Conservation (phyloP, 2,797 vertebrate species). For the Sebastes minor region DNA sequence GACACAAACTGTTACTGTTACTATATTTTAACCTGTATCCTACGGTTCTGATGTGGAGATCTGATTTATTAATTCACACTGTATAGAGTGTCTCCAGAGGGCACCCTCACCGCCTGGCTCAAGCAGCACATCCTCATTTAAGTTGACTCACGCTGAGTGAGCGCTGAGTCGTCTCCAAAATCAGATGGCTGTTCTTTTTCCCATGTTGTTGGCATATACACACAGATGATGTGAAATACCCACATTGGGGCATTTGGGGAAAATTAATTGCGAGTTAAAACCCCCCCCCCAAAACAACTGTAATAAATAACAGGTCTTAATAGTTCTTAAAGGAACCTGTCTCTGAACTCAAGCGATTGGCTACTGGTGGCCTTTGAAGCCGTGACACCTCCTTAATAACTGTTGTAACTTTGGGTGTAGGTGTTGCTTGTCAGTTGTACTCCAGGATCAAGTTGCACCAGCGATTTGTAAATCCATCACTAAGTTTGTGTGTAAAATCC, state of each 20-base stretch:
- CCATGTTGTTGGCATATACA: background rate
- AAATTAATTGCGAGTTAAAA: background rate
- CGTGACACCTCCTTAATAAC: background rate
- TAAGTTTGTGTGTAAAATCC: background rate
- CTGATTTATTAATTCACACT: no score
- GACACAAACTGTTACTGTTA: background rate
- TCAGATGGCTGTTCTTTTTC: background rate
- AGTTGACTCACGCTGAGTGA: background rate
- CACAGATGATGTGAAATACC: background rate
- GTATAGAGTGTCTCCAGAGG: no score
- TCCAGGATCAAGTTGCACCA: background rate
- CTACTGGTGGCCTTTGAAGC: background rate
- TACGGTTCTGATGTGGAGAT: background rate
- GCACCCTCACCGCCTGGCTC: background rate
- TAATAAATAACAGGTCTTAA: background rate
- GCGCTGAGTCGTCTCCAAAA: background rate
- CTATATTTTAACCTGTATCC: background rate
- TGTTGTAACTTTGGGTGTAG: background rate
- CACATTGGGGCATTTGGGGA: no score
- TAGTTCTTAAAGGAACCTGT: background rate
- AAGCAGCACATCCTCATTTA: background rate
- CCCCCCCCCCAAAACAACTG: accelerated
- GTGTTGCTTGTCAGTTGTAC: background rate
- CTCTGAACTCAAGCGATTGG: background rate
- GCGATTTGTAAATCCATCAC: background rate